Evolutionary conservation across 1,140 invertebrate species (phyloP).

Genomic region (roundworm (Caenorhabditis elegans)): WBcel235 BX284603.4:6750001-6750500

Average conservation of each 20-base stretch:
- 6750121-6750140: conserved; percentile 66
- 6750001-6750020: conserved; percentile 54
- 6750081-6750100: conserved; percentile 54
- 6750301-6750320: conserved; percentile 55
- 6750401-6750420: conserved; percentile 55
- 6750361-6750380: conserved; percentile 60
- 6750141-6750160: conserved; percentile 57
- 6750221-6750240: not conserved
- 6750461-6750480: conserved; percentile 65
- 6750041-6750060: conserved; percentile 65
- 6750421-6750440: conserved; percentile 63
- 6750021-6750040: conserved; percentile 58
- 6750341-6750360: conserved; percentile 56
- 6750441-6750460: conserved; percentile 64
- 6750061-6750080: conserved; percentile 60
- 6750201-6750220: not conserved
- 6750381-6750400: conserved; percentile 53
- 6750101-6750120: conserved; percentile 65
- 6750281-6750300: conserved; percentile 63
- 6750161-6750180: too few species aligned
- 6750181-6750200: not conserved
- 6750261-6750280: conserved; percentile 58
- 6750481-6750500: conserved; percentile 58
- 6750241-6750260: conserved; percentile 35
- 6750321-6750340: conserved; percentile 55